Percentiles rank a stretch among this genome's conserved stretches.
Evolutionary conservation across 1,140 invertebrate species (phyloP).

Genomic region (Pseudachorutes palmiensis): DNA sequence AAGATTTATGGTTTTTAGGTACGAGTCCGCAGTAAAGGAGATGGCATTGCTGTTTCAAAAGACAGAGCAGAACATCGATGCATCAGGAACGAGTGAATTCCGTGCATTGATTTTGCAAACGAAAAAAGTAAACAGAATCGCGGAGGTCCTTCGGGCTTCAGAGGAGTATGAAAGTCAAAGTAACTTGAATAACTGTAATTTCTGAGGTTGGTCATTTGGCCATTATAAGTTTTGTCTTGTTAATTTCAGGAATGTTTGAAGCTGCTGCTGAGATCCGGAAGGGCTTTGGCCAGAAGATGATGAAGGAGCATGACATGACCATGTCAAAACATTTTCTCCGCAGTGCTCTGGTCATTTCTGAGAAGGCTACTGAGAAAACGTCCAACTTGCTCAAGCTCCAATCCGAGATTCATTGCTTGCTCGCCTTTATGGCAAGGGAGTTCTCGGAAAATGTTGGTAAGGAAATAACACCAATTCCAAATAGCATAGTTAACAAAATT

Average conservation of each 20-base stretch:
- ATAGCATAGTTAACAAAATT: not conserved
- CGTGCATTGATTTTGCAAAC: not conserved
- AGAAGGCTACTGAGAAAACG: not conserved
- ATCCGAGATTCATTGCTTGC: slow-evolving; percentile 23
- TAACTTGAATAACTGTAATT: no score
- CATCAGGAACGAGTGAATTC: not conserved
- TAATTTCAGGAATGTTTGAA: slow-evolving; percentile 5
- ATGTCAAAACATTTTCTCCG: slow-evolving; percentile 16
- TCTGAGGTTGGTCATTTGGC: no score
- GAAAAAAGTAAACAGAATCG: slow-evolving; percentile 13
- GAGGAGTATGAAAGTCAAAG: slow-evolving; percentile 8
- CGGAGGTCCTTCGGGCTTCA: slow-evolving; percentile 6
- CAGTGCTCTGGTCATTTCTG: not conserved
- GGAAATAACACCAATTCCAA: not conserved
- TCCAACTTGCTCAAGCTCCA: not conserved
- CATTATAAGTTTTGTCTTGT: no score
- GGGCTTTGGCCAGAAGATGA: slow-evolving; percentile 1
- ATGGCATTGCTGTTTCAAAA: slow-evolving; percentile 17
- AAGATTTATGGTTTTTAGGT: not conserved
- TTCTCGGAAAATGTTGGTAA: slow-evolving; percentile 20
- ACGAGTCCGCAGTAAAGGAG: slow-evolving; percentile 17
- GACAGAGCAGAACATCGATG: slow-evolving; percentile 15
- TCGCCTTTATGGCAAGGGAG: slow-evolving; percentile 25
- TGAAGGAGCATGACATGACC: slow-evolving; percentile 17
- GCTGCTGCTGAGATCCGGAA: not conserved